These are phyloP conservation scores for Casuarius casuarius DNA, from an alignment of 2,113 vertebrate species.

Conservation along the genomic window DNA sequence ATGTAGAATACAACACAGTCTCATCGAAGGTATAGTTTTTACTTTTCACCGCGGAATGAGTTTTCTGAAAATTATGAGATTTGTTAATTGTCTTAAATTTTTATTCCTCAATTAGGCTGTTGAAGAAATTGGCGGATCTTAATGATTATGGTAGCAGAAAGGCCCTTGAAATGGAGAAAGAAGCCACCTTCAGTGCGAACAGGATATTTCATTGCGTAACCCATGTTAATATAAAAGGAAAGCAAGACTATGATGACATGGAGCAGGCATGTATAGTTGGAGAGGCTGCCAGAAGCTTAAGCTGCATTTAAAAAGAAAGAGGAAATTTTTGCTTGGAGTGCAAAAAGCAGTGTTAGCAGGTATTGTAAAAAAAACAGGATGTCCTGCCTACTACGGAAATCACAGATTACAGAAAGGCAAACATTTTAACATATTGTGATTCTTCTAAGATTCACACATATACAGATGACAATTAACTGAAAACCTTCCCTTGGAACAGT, in stretches of 20 bases:
- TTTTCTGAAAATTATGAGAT: neutral
- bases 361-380: neutral
- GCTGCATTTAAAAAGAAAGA: neutral
- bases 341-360: neutral
- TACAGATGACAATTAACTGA: neutral
- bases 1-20: neutral
- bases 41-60: neutral
- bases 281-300: neutral
- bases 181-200: neutral
- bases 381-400: neutral
- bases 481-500: neutral
- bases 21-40: neutral
- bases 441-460: neutral
- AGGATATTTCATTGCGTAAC: neutral
- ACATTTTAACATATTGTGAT: neutral
- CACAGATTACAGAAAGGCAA: neutral
- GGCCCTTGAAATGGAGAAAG: neutral
- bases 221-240: neutral
- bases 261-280: neutral
- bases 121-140: neutral
- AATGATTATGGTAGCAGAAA: neutral
- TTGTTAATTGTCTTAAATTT: neutral
- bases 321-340: neutral
- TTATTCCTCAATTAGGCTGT: neutral
- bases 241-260: neutral